These are phyloP conservation scores for Macrosteles quadrilineatus DNA, from an alignment of 1,140 invertebrate species.

Conservation along the genomic window DNA sequence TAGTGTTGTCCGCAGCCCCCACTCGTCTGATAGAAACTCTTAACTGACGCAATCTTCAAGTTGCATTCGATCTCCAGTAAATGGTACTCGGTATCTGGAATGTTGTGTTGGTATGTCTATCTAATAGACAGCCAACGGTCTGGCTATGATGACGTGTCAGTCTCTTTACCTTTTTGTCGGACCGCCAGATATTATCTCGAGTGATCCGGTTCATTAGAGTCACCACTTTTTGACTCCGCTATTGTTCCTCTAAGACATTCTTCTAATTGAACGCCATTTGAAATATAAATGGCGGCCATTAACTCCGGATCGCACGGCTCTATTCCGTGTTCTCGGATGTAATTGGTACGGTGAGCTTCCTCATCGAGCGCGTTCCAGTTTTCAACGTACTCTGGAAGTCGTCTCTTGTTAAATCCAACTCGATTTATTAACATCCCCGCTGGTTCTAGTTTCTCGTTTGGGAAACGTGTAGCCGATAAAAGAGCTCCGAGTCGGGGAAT, in stretches of 20 bases:
- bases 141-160: no score
- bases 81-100: no score
- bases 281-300: constrained; percentile 15
- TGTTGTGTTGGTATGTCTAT: no score
- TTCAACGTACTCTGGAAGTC: not conserved
- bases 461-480: constrained; percentile 13
- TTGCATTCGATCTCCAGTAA: no score
- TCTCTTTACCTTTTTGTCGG: no score
- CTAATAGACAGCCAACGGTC: no score
- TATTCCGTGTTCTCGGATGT: not conserved
- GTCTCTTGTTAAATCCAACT: not conserved
- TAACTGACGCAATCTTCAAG: no score
- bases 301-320: not conserved
- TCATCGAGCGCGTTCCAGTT: not conserved
- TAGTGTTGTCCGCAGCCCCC: no score
- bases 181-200: no score
- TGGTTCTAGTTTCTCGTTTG: constrained; percentile 5
- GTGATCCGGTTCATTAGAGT: constrained; percentile 6
- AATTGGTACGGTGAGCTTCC: constrained; percentile 3
- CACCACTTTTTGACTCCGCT: constrained; percentile 5
- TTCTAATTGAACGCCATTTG: constrained; percentile 1
- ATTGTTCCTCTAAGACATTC: not conserved
- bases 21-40: no score
- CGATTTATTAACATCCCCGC: constrained; percentile 11
- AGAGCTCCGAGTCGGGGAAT: not conserved